Conservation (phyloP, 2,113 vertebrate species). For the Geococcyx californianus region DNA sequence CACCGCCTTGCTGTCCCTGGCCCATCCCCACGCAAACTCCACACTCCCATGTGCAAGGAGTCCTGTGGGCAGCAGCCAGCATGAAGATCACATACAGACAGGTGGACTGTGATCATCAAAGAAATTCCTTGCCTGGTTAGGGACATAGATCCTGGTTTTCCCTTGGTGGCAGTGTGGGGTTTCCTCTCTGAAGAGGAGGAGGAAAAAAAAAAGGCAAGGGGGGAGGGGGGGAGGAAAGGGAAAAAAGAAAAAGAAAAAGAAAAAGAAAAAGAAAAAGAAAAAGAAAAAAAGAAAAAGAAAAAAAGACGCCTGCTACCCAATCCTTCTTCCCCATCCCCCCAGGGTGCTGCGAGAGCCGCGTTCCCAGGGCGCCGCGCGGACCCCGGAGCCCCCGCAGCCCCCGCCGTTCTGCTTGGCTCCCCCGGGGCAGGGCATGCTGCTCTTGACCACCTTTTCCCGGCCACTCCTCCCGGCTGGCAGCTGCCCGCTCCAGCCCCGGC, state of each 20-base stretch:
- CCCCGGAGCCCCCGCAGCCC: background rate
- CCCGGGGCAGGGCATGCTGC: no score
- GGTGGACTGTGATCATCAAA: background rate
- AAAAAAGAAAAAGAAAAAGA: fast-evolving
- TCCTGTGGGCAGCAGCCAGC: background rate
- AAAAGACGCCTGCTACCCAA: background rate
- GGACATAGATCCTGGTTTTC: background rate
- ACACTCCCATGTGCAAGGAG: background rate
- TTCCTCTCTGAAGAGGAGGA: background rate
- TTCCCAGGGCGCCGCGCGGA: background rate
- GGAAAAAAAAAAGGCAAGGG: no score
- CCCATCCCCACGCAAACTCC: background rate
- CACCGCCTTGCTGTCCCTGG: no score
- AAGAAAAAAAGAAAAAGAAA: no score
- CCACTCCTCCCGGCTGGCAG: no score
- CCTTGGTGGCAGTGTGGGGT: fast-evolving
- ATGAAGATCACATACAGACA: background rate
- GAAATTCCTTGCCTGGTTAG: background rate
- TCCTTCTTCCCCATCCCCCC: background rate
- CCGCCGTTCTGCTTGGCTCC: fast-evolving
- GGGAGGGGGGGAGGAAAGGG: no score
- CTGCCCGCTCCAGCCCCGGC: no score
- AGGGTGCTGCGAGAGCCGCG: no score
- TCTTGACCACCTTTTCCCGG: no score
- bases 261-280: no score